phyloP scores from a whole-genome alignment of 92 coral and sea anemone genomes.

The Porites lobata region DNA sequence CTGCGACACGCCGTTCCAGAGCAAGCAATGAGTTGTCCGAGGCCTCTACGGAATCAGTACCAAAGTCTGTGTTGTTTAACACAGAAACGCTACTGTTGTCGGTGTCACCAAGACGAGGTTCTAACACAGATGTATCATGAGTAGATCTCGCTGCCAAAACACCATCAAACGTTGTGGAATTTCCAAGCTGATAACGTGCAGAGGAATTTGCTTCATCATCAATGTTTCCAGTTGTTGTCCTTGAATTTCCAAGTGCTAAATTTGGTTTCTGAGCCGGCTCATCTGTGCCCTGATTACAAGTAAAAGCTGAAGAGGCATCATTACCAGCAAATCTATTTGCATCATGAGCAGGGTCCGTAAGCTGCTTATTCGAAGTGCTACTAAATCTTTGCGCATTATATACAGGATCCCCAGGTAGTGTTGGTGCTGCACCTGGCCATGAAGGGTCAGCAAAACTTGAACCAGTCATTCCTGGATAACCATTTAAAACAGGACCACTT shows the following conservation, averaged over 20 bases:
- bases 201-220: background rate
- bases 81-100: background rate
- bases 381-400: background rate
- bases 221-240: background rate
- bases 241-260: background rate
- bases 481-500: background rate
- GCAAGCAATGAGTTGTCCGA: slow-evolving; percentile 16
- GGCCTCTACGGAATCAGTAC: background rate
- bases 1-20: slow-evolving; percentile 37
- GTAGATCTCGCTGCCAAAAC: background rate
- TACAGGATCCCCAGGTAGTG: background rate
- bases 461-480: slow-evolving; percentile 1
- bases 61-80: slow-evolving; percentile 20
- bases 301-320: too few relatives aligned
- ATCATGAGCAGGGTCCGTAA: too few relatives aligned
- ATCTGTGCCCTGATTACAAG: background rate
- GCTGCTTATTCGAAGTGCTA: too few relatives aligned
- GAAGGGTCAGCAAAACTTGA: background rate
- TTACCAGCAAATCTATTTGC: too few relatives aligned
- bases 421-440: background rate
- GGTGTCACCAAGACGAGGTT: background rate
- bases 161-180: background rate
- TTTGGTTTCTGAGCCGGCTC: background rate
- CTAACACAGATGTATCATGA: background rate
- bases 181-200: background rate